Conservation (phyloP, 2,888 invertebrate genomes). For the Acholoe squamosa region DNA sequence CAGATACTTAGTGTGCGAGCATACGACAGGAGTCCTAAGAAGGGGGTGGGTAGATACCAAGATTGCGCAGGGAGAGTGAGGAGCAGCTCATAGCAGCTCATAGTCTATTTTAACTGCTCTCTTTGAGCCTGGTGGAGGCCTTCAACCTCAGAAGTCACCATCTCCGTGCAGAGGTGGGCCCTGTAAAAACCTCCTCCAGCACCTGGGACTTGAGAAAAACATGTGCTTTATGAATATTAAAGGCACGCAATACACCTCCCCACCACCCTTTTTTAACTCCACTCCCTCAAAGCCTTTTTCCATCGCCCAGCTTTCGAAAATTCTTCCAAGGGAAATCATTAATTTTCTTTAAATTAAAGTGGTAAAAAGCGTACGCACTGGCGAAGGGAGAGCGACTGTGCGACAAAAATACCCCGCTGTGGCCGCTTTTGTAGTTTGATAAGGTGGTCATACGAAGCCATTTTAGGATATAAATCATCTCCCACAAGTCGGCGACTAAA, state of each 20-base stretch:
- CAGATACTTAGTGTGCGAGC: not conserved
- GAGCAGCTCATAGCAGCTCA: not conserved
- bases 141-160: slow-evolving; percentile 56
- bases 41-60: not conserved
- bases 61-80: not conserved
- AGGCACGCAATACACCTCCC: slow-evolving; percentile 45
- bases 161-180: not conserved
- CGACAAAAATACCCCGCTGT: slow-evolving; percentile 35
- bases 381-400: slow-evolving; percentile 43
- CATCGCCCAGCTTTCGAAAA: slow-evolving; percentile 56
- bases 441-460: slow-evolving; percentile 57
- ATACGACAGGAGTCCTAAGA: not conserved
- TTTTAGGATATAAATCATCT: slow-evolving; percentile 57
- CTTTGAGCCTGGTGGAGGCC: slow-evolving; percentile 49
- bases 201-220: slow-evolving; percentile 55
- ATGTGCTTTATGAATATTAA: slow-evolving; percentile 54
- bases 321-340: slow-evolving; percentile 61
- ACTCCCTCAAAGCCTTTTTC: slow-evolving; percentile 52
- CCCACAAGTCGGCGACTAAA: slow-evolving; percentile 48
- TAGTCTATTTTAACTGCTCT: slow-evolving; percentile 47
- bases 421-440: slow-evolving; percentile 55
- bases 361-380: slow-evolving; percentile 41
- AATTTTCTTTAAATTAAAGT: slow-evolving; percentile 61
- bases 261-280: not conserved
- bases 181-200: slow-evolving; percentile 26